Conservation (phyloP, 2,113 vertebrate genomes). For the Cranoglanis bouderius region DNA sequence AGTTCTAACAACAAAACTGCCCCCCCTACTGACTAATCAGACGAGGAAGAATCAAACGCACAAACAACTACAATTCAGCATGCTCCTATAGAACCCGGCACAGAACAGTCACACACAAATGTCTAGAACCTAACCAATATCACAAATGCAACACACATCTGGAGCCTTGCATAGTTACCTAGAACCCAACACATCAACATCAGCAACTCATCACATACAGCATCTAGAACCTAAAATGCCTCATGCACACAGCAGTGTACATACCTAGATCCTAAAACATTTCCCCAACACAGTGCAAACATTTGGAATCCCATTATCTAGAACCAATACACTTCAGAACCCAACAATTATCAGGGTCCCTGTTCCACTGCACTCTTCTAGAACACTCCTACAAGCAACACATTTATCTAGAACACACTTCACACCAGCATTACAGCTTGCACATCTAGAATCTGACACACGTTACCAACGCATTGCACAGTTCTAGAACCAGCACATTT, state of each 20-base stretch:
- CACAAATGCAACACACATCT: neutral
- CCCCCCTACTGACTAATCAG: constrained; percentile 3
- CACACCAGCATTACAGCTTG: neutral
- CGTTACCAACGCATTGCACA: neutral
- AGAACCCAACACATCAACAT: neutral
- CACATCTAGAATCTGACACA: neutral
- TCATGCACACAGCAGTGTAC: neutral
- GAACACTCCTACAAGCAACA: too few species aligned
- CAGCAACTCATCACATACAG: neutral
- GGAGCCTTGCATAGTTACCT: neutral
- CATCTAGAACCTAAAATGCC: neutral
- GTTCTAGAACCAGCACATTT: neutral
- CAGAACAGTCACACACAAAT: neutral
- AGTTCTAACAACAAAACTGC: neutral
- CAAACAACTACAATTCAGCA: neutral
- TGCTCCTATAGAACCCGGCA: neutral
- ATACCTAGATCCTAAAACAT: neutral
- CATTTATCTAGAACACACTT: neutral
- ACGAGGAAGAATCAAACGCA: neutral
- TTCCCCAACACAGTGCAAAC: neutral
- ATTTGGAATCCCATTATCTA: neutral
- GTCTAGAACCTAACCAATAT: neutral
- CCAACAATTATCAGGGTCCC: neutral
- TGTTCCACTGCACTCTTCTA: too few species aligned
- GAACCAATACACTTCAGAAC: neutral